Conservation (phyloP, 1,140 invertebrate genomes). For the Forficula auricularia region DNA sequence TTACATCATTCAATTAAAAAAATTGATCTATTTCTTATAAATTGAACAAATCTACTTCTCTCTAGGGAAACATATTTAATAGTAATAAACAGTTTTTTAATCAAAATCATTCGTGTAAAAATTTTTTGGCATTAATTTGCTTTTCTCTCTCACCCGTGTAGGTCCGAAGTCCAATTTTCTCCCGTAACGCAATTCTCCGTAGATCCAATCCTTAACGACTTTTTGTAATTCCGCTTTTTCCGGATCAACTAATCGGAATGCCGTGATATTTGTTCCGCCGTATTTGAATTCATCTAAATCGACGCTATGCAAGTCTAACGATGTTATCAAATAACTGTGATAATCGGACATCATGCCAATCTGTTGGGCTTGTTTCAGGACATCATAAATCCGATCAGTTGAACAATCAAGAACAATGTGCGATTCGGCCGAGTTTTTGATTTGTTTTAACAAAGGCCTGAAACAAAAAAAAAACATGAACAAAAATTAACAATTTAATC, state of each 20-base stretch:
- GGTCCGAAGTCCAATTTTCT: too few species aligned
- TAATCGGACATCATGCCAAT: slow-evolving; percentile 90
- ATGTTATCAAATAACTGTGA: slow-evolving; percentile 80
- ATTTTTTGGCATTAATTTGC: too few species aligned
- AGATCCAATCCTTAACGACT: slow-evolving; percentile 63
- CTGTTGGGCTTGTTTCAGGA: slow-evolving; percentile 82
- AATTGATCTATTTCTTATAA: too few species aligned
- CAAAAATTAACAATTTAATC: too few species aligned
- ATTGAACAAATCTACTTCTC: too few species aligned
- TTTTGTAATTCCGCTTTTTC: slow-evolving; percentile 50
- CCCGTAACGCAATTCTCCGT: slow-evolving; percentile 38
- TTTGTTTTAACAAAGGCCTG: slow-evolving; percentile 74
- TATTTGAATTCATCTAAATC: slow-evolving; percentile 87
- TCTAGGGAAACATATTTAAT: too few species aligned
- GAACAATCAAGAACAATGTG: slow-evolving; percentile 84
- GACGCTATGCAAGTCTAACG: slow-evolving; percentile 72
- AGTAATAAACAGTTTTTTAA: too few species aligned
- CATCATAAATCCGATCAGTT: slow-evolving; percentile 62
- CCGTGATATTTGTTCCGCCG: slow-evolving; percentile 83
- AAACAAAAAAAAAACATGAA: slow-evolving; percentile 18
- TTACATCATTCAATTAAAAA: too few species aligned
- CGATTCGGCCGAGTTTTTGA: slow-evolving; percentile 74
- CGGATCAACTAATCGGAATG: slow-evolving; percentile 66
- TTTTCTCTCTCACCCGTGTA: too few species aligned
- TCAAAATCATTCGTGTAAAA: too few species aligned